A percentile compares a stretch with the other conserved stretches of the same genome.
Evolutionary conservation across 2,113 vertebrate genomes (phyloP).

Genomic region (Shinisaurus crocodilurus): DNA sequence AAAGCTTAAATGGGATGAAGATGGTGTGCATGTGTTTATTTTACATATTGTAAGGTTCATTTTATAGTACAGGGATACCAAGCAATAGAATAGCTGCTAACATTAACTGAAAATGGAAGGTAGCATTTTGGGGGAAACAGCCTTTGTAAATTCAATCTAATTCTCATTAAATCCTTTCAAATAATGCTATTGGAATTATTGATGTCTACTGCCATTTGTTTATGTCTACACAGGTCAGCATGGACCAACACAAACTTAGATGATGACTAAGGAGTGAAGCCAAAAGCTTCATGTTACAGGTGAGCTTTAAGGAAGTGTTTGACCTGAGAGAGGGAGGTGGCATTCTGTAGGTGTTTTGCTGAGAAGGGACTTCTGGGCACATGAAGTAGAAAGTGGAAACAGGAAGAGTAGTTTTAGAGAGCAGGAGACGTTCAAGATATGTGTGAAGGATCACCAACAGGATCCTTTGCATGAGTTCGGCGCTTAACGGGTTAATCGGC

Average conservation of each 20-base stretch:
- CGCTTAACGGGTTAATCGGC: too few species aligned
- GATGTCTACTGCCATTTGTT: background rate
- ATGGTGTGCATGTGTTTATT: background rate
- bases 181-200: background rate
- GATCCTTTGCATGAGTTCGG: too few species aligned
- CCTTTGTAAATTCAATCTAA: background rate
- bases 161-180: background rate
- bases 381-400: background rate
- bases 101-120: background rate
- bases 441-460: too few species aligned
- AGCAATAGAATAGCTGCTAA: background rate
- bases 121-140: background rate
- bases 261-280: background rate
- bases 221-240: background rate
- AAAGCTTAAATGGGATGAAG: background rate
- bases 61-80: background rate
- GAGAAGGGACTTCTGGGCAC: background rate
- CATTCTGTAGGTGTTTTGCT: background rate
- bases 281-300: background rate
- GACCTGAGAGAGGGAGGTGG: background rate
- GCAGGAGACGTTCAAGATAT: background rate
- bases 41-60: background rate
- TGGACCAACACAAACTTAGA: background rate
- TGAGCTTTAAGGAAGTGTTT: conserved; percentile 3
- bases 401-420: background rate